Conservation (phyloP, 2,888 invertebrate species). For the Torymus aiolomorphi region DNA sequence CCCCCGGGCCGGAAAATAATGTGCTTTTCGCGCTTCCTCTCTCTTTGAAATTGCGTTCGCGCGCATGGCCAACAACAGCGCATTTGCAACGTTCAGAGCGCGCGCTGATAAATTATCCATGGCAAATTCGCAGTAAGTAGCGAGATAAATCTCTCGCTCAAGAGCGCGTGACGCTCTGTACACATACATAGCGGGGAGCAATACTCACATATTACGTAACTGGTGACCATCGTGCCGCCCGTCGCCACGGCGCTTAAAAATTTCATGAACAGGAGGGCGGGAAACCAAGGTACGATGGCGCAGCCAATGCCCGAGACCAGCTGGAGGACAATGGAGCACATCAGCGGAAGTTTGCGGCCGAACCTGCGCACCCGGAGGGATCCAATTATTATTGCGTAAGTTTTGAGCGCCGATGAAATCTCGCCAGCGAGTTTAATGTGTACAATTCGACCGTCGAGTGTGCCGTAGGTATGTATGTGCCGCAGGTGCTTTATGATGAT, state of each 20-base stretch:
- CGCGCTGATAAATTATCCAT: neutral
- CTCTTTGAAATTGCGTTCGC: too few species aligned
- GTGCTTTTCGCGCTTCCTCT: too few species aligned
- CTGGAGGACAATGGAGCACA: conserved; percentile 85
- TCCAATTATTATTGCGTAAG: conserved; percentile 36
- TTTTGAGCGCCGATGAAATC: conserved; percentile 25
- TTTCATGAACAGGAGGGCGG: conserved; percentile 81
- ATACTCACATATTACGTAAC: conserved; percentile 77
- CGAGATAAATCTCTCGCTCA: too few species aligned
- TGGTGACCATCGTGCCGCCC: conserved; percentile 89
- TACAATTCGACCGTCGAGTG: neutral
- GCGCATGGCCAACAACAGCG: too few species aligned
- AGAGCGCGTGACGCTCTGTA: too few species aligned
- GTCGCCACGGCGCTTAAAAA: conserved; percentile 86
- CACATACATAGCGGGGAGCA: too few species aligned
- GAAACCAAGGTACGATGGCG: conserved; percentile 83
- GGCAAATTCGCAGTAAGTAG: conserved; percentile 68
- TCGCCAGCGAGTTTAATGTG: neutral
- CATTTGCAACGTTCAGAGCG: too few species aligned
- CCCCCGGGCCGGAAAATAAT: too few species aligned
- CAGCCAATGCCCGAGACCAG: conserved; percentile 83
- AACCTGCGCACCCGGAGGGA: conserved; percentile 77
- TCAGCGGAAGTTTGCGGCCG: conserved; percentile 85
- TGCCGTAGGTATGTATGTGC: too few species aligned
- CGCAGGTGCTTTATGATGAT: too few species aligned